Evolutionary conservation across 2,888 invertebrate species (phyloP), one percentile per base, ranked within the genome.

Genomic region (Tineola bisselliella): DNA sequence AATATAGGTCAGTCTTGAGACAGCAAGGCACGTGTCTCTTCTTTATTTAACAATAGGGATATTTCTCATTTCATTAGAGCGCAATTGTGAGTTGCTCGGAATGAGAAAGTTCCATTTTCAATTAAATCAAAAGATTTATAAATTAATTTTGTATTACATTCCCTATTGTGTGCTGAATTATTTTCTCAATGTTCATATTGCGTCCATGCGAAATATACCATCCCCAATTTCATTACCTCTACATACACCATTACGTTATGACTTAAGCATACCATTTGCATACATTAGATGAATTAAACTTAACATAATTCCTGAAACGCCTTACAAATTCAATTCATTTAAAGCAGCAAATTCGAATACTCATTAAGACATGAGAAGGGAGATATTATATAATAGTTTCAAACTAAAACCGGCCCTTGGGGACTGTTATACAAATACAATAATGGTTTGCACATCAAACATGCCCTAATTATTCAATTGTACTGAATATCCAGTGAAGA

Each of bases 381-480:
- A 48, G 15, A 48, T 48, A 48, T 48, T 48, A 48, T n/a, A n/a
- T 18, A 11, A 15, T 48, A 48, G 48, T 48, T 48, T 48, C 48
- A 1, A 17, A 44, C n/a, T 44, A 13, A 44, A 44, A 15, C 48
- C 48, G 15, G 48, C 48, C 48, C 48, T 48, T 15, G 13, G 48
- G 48, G 48, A 8, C 48, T 13, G 13, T 48, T 48, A 18, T 15
- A 15, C 71, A 76, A 78, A 79, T 74, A 79, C 73, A 68, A 73
- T 48, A 48, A 66, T 66, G 65, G 76, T 76, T 75, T 75, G 69
- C 72, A 71, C 71, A 70, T 71, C 76, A 78, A 80, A 79, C 75
- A 80, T 66, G 64, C 66, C 69, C 70, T 75, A 76, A 79, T 80
- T 76, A 79, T 81, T 78, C 77, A 74, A 75, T 73, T 56, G 56